These are phyloP conservation scores for Zaprionus taronus DNA, from an alignment of 1,140 invertebrate species.

Conservation along the genomic window DNA sequence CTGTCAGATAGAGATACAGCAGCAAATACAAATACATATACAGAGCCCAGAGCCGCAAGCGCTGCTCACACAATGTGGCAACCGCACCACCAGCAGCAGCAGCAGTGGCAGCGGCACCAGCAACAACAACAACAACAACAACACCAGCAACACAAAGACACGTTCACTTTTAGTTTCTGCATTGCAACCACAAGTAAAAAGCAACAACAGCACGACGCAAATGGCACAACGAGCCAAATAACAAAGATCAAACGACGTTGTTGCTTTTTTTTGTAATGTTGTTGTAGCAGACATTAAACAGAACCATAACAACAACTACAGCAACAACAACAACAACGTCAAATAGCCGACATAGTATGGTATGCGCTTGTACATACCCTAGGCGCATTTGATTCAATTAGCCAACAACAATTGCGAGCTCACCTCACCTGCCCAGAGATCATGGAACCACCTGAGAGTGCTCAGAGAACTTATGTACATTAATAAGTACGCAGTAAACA, in stretches of 20 bases:
- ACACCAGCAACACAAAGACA: slow-evolving; percentile 32
- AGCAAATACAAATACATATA: slow-evolving; percentile 7
- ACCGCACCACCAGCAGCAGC: slow-evolving; percentile 11
- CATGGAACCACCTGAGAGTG: background rate
- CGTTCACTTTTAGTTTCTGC: slow-evolving; percentile 74
- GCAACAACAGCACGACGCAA: slow-evolving; percentile 30
- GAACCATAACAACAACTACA: slow-evolving; percentile 9
- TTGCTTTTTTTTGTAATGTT: background rate
- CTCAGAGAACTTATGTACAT: slow-evolving; percentile 9
- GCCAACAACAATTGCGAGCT: background rate
- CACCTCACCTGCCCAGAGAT: background rate
- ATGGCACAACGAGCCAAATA: slow-evolving; percentile 66
- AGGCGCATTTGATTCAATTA: slow-evolving; percentile 1
- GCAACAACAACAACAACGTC: background rate
- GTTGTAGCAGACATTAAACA: slow-evolving; percentile 14
- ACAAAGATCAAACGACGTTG: slow-evolving; percentile 67
- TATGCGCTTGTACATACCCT: background rate
- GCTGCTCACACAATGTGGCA: slow-evolving; percentile 37
- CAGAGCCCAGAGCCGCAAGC: slow-evolving; percentile 16
- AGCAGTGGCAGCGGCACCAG: background rate
- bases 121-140: slow-evolving; percentile 10
- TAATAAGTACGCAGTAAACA: background rate
- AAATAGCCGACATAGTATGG: slow-evolving; percentile 1
- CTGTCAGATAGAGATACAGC: slow-evolving; percentile 61
- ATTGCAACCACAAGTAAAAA: slow-evolving; percentile 59